Conservation (phyloP, 2,113 vertebrate genomes). For the Zosterops japonicus region DNA sequence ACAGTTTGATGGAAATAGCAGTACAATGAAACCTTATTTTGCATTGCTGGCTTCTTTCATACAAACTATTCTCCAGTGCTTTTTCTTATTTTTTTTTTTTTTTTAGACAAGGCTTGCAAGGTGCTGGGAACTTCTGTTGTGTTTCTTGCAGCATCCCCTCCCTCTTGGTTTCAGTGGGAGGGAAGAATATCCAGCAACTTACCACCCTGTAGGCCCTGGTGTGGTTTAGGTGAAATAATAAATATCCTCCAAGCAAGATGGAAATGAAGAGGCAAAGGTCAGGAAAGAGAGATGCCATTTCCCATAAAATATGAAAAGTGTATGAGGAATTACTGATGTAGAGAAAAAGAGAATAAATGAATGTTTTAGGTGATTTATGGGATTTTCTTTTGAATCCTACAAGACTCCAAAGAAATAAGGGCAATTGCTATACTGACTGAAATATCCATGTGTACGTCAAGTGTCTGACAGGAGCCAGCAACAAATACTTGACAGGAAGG, state of each 20-base stretch:
- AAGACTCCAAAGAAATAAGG: neutral
- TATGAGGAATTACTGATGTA: neutral
- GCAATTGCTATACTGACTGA: neutral
- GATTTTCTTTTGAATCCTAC: neutral
- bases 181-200: neutral
- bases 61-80: neutral
- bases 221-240: neutral
- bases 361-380: neutral
- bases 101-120: neutral
- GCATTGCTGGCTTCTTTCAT: neutral
- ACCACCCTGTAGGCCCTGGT: neutral
- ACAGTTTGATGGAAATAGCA: constrained; percentile 8
- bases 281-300: neutral
- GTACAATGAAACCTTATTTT: constrained; percentile 35
- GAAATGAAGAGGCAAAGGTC: constrained; percentile 25
- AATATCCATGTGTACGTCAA: neutral
- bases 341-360: neutral
- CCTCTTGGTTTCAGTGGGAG: neutral
- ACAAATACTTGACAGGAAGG: neutral
- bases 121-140: neutral
- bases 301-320: neutral
- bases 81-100: neutral
- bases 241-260: neutral
- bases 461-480: neutral
- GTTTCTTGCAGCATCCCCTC: neutral